phyloP scores from a whole-genome alignment of 2,797 vertebrate species.

The Enteromius unitaeniatus region DNA sequence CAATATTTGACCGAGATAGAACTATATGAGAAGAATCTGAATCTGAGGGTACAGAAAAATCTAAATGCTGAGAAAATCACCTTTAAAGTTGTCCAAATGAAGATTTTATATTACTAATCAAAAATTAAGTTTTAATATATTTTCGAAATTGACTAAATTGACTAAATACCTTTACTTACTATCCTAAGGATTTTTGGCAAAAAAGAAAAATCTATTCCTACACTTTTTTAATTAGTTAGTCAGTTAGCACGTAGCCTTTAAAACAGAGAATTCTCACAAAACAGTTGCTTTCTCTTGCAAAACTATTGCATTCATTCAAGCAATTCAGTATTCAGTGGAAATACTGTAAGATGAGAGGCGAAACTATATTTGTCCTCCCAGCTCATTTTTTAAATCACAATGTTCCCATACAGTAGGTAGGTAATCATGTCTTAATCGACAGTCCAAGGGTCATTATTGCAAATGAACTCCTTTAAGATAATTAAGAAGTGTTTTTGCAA shows the following conservation, averaged over 20 bases:
- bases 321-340: neutral
- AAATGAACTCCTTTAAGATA: neutral
- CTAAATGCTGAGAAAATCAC: too few relatives aligned
- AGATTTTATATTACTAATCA: too few relatives aligned
- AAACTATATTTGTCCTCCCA: too few relatives aligned
- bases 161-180: too few relatives aligned
- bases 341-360: neutral
- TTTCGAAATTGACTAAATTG: too few relatives aligned
- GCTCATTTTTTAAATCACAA: neutral
- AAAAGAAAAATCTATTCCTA: too few relatives aligned
- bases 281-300: neutral
- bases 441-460: slow-evolving; percentile 1
- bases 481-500: neutral
- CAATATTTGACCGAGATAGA: too few relatives aligned
- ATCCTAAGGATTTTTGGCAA: too few relatives aligned
- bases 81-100: too few relatives aligned
- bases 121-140: too few relatives aligned
- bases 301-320: neutral
- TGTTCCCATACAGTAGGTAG: neutral
- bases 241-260: neutral
- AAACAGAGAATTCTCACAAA: neutral
- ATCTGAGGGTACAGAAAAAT: too few relatives aligned
- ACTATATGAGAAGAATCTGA: too few relatives aligned
- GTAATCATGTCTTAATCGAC: neutral
- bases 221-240: neutral